Base-by-base conservation (phyloP, 2,888 invertebrate genomes). In the Pimpla rufipes region DNA sequence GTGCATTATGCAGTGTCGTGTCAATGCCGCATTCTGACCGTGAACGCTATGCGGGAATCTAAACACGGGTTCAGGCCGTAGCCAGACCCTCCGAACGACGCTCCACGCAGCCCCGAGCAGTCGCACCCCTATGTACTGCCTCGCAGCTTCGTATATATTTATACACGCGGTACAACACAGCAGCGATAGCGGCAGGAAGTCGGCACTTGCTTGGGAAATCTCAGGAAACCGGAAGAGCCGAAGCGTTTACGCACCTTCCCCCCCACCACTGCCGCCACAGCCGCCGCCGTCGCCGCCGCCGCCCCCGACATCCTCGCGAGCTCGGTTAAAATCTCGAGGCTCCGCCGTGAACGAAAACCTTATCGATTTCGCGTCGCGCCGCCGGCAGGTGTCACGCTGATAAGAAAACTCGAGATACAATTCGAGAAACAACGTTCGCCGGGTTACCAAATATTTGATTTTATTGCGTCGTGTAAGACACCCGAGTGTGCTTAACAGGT, bases 21-120 rank as follows among this genome's bases (percentile, higher is more conserved):
- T 83, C 83, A 85, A 77, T 85, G 80, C 80, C 82, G 79, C 68
- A 13, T 77, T 78, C 70, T 80, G 84, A 79, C 85, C 80, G 79
- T 82, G 84, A 84, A 80, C 62, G 57, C 74, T 40, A 35, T 29
- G 62, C 42, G 16, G 50, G 45, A 55, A 55, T 40, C 40, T 40
- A 55, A 70, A 21, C 70, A 23, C 42, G 52, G 18, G 13, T 70
- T 55, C 37, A 21, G 16, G 37, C 35, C 68, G 35, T 18, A 50
- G 13, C 13, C 50, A 21, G 23, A 50, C 35, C 37, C 37, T 37
- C 37, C 18, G 37, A 52, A 37, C 23, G 68, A 68, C 37, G 21
- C 52, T 68, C 11, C 37, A 55, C 52, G 68, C 52, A 70, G 50
- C 52, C 52, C 21, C 55, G 16, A 29, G 42, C 52, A 40, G n/a